Base-by-base conservation (phyloP, 2,888 invertebrate genomes). In the Dryadula phaetusa region DNA sequence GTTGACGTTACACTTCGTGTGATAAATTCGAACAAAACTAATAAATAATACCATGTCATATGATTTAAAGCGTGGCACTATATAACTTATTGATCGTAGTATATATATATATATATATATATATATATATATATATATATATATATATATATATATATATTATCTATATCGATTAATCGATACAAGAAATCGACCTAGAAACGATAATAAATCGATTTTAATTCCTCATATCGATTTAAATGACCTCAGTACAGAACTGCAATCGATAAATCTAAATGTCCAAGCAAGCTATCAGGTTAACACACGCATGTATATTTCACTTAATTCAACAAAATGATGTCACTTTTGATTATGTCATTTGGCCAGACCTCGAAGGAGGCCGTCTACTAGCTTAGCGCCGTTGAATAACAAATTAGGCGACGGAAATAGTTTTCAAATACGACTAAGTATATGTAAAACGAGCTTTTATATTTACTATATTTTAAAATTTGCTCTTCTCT, bases 381-480 rank as follows among this genome's bases (percentile, higher is more conserved):
- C 75, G 62, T 28, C 62, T 25, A 65, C 66, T 62, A 47, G 69
- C 32, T 62, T 64, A 52, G 64, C 58, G 64, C 64, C 65, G 69
- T 75, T 74, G 73, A 77, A 76, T 76, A 75, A 74, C 66, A 76
- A 75, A 76, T 72, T 60, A 74, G 73, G 66, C 20, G 40, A 40
- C n/a, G 40, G 37, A 56, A 37, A 40, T 22, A 40, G 40, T 56
- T 56, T 40, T 40, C 10, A n/a, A 40, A n/a, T 52, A 3, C 25
- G 49, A 3, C 6, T 18, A 34, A 18, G 20, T 54, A 56, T 56
- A 40, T 56, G 56, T 56, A 56, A 10, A n/a, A 16, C 42, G 49
- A 28, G 0, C 52, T 46, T 12, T 12, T 20, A 12, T 37, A 12
- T 37, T 37, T 37, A 37, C 12, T 1, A 12, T 37, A 12, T 37